These are phyloP conservation scores for Andricus curvator DNA, from an alignment of 2,888 invertebrate genomes.

Conservation along the genomic window DNA sequence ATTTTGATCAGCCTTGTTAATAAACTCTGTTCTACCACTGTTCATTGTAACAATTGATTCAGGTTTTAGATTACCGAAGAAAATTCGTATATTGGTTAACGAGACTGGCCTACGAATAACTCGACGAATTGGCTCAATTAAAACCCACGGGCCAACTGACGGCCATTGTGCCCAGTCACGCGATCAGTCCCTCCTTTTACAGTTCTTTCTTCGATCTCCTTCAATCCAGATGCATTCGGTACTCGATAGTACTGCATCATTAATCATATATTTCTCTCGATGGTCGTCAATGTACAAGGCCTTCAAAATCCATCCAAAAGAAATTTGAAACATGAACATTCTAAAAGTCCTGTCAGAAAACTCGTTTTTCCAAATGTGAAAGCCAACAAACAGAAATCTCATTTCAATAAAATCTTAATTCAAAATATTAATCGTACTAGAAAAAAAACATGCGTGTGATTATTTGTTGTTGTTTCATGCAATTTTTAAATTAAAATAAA, in stretches of 20 bases:
- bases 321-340: neutral
- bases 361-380: neutral
- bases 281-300: conserved; percentile 58
- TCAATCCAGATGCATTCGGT: conserved; percentile 65
- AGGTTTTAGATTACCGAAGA: conserved; percentile 62
- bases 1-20: conserved; percentile 2
- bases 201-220: conserved; percentile 66
- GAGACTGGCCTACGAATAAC: conserved; percentile 58
- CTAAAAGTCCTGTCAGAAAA: neutral
- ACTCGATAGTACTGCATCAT: conserved; percentile 63
- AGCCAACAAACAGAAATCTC: neutral
- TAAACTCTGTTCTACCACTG: neutral
- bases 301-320: neutral
- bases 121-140: conserved; percentile 72
- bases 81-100: conserved; percentile 73
- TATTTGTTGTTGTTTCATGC: no score
- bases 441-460: no score
- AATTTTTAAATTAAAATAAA: no score
- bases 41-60: conserved; percentile 15
- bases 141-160: conserved; percentile 66
- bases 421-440: no score
- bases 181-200: conserved; percentile 64
- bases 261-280: conserved; percentile 70
- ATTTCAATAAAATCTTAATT: neutral
- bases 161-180: conserved; percentile 69